Percentiles rank a stretch among this genome's conserved stretches.
These are phyloP conservation scores for Xanthorhoe designata DNA, from an alignment of 2,888 invertebrate genomes.

Conservation along the genomic window DNA sequence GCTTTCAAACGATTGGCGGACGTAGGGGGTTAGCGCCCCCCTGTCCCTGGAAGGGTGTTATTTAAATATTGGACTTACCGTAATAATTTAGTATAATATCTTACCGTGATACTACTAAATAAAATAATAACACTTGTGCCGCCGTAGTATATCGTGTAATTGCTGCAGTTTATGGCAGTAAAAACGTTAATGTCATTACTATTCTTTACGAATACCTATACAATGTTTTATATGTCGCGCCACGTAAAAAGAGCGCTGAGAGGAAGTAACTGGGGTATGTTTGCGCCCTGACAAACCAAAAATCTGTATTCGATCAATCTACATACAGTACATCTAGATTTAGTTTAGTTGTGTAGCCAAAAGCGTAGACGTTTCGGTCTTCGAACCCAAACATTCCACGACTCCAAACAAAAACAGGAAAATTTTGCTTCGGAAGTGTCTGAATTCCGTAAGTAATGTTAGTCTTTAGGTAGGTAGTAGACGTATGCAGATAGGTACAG, in stretches of 20 bases:
- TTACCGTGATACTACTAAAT: too few species aligned
- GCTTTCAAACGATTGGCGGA: constrained; percentile 69
- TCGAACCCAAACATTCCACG: constrained; percentile 30
- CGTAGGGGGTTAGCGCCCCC: constrained; percentile 42
- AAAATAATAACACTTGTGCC: too few species aligned
- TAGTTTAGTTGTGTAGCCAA: constrained; percentile 11
- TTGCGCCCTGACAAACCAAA: not conserved
- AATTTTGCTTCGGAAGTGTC: constrained; percentile 34
- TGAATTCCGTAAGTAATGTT: constrained; percentile 32
- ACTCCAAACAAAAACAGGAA: constrained; percentile 35
- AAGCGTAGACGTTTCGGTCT: constrained; percentile 20
- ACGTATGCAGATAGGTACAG: constrained; percentile 5
- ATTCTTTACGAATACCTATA: too few species aligned
- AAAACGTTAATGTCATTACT: too few species aligned
- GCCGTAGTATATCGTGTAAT: too few species aligned
- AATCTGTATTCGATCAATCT: not conserved
- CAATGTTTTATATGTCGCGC: too few species aligned
- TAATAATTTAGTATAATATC: too few species aligned
- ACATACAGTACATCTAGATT: not conserved
- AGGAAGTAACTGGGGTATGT: too few species aligned
- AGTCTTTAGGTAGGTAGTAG: constrained; percentile 9
- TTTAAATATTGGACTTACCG: constrained; percentile 24
- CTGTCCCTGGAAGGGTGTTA: constrained; percentile 24
- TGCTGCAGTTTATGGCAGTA: too few species aligned
- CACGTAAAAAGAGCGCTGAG: too few species aligned